A percentile compares a stretch with the other conserved stretches of the same genome.
Conservation (phyloP, 1,140 invertebrate species). For the Pachypeltis micranthus region DNA sequence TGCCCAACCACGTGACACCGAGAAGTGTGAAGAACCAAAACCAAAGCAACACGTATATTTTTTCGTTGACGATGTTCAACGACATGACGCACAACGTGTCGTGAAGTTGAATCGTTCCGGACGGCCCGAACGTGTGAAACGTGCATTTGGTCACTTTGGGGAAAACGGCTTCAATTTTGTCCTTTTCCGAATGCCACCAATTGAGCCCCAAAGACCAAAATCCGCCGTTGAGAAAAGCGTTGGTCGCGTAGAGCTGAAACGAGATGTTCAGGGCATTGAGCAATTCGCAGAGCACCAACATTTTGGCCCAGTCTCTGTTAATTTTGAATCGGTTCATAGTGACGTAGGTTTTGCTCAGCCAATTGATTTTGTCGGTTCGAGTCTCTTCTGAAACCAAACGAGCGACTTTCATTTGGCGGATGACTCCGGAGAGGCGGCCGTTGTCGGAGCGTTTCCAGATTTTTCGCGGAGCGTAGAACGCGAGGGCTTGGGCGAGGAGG, state of each 20-base stretch:
- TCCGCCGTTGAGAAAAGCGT: slow-evolving; percentile 57
- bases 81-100: slow-evolving; percentile 62
- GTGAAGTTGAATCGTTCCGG: slow-evolving; percentile 43
- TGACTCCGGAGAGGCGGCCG: slow-evolving; percentile 39
- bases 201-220: slow-evolving; percentile 40
- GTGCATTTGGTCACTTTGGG: slow-evolving; percentile 33
- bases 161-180: slow-evolving; percentile 37
- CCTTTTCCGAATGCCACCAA: slow-evolving; percentile 56
- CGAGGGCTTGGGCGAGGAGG: slow-evolving; percentile 60
- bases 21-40: slow-evolving; percentile 61
- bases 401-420: slow-evolving; percentile 34
- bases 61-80: slow-evolving; percentile 69
- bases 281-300: slow-evolving; percentile 38
- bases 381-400: background rate
- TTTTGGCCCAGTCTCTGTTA: slow-evolving; percentile 27
- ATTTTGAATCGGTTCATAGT: slow-evolving; percentile 4
- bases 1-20: slow-evolving; percentile 57
- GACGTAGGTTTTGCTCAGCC: background rate
- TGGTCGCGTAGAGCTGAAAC: slow-evolving; percentile 47
- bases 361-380: background rate
- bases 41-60: slow-evolving; percentile 66
- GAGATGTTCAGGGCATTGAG: slow-evolving; percentile 38
- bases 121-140: slow-evolving; percentile 46
- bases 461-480: slow-evolving; percentile 60
- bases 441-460: slow-evolving; percentile 67